Conservation (phyloP, 2,888 invertebrate species). For the Polylopha cassiicola region DNA sequence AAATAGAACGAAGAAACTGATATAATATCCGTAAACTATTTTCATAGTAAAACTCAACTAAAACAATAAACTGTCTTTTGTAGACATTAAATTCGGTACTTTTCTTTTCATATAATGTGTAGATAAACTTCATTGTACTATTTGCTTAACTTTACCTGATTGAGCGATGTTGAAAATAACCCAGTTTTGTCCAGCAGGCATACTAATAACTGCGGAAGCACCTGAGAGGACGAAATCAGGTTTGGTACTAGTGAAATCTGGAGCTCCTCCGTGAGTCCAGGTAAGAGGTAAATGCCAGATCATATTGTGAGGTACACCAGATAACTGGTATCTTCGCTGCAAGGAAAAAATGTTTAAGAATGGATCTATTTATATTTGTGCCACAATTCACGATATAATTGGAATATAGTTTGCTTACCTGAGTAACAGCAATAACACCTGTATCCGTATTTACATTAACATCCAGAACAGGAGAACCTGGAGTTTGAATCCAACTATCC, state of each 20-base stretch:
- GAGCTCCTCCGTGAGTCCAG: slow-evolving; percentile 56
- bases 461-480: slow-evolving; percentile 77
- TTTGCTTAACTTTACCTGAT: slow-evolving; percentile 46
- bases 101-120: no score
- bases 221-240: slow-evolving; percentile 47
- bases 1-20: no score
- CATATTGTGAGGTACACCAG: slow-evolving; percentile 33
- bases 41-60: no score
- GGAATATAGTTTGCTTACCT: no score
- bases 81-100: no score
- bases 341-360: no score
- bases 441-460: slow-evolving; percentile 57
- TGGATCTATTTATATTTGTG: no score
- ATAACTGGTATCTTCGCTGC: slow-evolving; percentile 55
- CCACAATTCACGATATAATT: no score
- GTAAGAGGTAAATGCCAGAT: slow-evolving; percentile 66
- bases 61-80: no score
- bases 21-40: no score
- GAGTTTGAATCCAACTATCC: slow-evolving; percentile 79
- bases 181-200: slow-evolving; percentile 62
- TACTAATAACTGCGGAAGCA: slow-evolving; percentile 29
- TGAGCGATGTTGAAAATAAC: slow-evolving; percentile 75
- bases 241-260: slow-evolving; percentile 52
- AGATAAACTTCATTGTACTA: not conserved
- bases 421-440: slow-evolving; percentile 49